Conservation (phyloP, 1,140 invertebrate species). For the Drosophila aff. region DNA sequence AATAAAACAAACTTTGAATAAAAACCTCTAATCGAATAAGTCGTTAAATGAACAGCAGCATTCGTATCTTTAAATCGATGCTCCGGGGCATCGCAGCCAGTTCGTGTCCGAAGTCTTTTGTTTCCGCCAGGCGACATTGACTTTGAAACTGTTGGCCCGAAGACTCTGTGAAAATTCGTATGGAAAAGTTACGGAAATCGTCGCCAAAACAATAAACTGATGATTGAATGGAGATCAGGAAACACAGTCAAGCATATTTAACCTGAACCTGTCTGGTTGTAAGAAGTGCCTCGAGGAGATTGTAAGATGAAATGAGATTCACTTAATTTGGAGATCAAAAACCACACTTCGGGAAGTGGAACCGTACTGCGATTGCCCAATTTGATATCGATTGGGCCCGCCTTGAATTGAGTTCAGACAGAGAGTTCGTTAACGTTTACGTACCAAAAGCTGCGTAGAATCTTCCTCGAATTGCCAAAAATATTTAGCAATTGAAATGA, state of each 20-base stretch:
- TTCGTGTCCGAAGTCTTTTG: slow-evolving; percentile 80
- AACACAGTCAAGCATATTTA: slow-evolving; percentile 7
- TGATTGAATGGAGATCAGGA: slow-evolving; percentile 23
- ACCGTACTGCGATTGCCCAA: slow-evolving; percentile 6
- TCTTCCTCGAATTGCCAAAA: slow-evolving; percentile 38
- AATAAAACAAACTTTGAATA: slow-evolving; percentile 32
- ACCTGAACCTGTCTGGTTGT: neutral
- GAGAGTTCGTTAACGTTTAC: slow-evolving; percentile 24
- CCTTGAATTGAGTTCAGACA: slow-evolving; percentile 28
- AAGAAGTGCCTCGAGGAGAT: neutral
- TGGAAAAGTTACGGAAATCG: slow-evolving; percentile 50
- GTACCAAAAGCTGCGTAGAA: slow-evolving; percentile 48
- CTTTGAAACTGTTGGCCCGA: slow-evolving; percentile 54
- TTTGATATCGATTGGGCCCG: slow-evolving; percentile 21
- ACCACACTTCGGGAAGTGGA: neutral
- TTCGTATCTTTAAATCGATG: slow-evolving; percentile 23
- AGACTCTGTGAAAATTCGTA: slow-evolving; percentile 48
- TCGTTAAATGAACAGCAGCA: slow-evolving; percentile 61
- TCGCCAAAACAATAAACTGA: slow-evolving; percentile 22
- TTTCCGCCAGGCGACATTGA: slow-evolving; percentile 64
- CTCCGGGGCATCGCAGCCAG: slow-evolving; percentile 36
- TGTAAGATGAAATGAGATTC: neutral
- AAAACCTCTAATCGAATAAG: slow-evolving; percentile 64
- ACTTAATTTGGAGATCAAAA: neutral
- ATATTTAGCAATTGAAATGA: slow-evolving; percentile 55